Conservation (phyloP, 2,797 vertebrate species). For the Lemur catta region DNA sequence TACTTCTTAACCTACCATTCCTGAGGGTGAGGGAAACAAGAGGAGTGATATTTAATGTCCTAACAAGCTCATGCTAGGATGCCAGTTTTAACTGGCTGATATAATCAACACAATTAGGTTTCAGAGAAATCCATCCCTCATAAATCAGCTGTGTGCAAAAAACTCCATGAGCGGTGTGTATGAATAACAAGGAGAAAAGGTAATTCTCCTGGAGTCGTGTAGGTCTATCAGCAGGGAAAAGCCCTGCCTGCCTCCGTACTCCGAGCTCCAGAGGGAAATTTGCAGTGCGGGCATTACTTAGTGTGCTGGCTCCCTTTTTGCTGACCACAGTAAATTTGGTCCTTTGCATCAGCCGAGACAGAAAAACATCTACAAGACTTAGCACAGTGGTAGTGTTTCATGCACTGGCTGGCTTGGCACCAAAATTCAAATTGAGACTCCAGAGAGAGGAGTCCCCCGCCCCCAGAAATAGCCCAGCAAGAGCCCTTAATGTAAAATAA, state of each 20-base stretch:
- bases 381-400: background rate
- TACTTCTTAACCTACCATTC: background rate
- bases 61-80: background rate
- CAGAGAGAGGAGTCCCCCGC: background rate
- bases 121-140: background rate
- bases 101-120: background rate
- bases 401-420: background rate
- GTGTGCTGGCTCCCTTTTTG: background rate
- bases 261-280: background rate
- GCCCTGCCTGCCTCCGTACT: rapidly evolving
- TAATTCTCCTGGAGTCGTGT: background rate
- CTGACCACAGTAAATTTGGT: background rate
- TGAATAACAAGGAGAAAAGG: background rate
- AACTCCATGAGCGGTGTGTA: background rate
- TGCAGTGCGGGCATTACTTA: background rate
- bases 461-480: background rate
- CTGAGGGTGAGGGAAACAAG: background rate
- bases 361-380: background rate
- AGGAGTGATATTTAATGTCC: background rate
- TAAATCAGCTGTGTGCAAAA: background rate
- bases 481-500: background rate
- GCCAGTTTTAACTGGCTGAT: background rate
- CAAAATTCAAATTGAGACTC: background rate
- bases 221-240: background rate
- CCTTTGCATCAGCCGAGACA: background rate